Evolutionary conservation across 53 echinoderm and acorn worm genomes (phyloP).

Genomic region (Actinopyga echinites): DNA sequence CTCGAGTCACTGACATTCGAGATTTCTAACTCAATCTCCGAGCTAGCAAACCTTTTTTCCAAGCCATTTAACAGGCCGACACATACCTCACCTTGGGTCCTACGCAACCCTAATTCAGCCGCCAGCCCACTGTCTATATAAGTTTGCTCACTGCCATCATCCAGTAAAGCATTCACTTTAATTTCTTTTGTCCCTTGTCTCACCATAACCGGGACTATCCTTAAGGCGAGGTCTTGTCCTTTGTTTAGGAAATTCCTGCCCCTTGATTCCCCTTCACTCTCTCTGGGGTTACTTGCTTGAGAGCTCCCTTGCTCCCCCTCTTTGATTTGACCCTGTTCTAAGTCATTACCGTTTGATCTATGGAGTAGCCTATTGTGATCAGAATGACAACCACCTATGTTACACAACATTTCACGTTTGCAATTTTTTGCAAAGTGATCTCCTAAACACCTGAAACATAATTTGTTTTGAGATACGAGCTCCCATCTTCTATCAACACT

Average conservation of each 20-base stretch:
- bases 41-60: not conserved
- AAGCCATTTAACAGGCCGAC: not conserved
- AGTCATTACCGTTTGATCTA: not conserved
- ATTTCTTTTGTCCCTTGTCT: not conserved
- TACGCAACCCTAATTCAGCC: not conserved
- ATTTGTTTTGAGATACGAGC: no score
- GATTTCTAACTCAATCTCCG: not conserved
- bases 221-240: not conserved
- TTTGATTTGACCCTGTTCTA: not conserved
- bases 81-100: not conserved
- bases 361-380: not conserved
- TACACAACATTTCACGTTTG: not conserved
- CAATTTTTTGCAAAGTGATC: no score
- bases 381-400: not conserved
- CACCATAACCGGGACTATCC: not conserved
- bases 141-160: slow-evolving; percentile 15
- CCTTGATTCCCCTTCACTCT: not conserved
- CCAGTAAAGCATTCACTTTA: not conserved
- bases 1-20: not conserved
- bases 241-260: no score
- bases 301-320: not conserved
- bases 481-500: no score
- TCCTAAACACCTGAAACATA: no score
- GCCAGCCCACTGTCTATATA: slow-evolving; percentile 24
- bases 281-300: not conserved